phyloP scores from a whole-genome alignment of 2,113 vertebrate species.

The Archilochus colubris region DNA sequence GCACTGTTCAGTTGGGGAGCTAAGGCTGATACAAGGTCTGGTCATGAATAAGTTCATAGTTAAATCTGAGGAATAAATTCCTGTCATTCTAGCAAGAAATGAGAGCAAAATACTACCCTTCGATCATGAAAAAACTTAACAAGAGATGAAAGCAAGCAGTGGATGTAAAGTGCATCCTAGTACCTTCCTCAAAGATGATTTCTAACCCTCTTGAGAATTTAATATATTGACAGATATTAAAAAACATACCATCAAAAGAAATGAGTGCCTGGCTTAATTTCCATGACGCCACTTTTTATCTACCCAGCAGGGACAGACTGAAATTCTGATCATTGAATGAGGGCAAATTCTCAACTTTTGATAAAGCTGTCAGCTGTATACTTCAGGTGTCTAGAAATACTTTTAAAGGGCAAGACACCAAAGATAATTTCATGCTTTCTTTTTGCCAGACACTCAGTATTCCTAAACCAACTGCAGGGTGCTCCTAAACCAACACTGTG shows the following conservation, averaged over 20 bases:
- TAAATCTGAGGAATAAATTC: background rate
- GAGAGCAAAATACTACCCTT: background rate
- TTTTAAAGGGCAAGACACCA: background rate
- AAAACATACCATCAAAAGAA: background rate
- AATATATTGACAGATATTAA: background rate
- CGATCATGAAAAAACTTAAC: background rate
- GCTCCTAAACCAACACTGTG: background rate
- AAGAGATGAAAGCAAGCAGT: background rate
- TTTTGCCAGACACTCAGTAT: background rate
- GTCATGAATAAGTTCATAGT: background rate
- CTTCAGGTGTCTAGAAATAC: background rate
- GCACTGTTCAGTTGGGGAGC: background rate
- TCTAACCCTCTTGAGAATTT: background rate
- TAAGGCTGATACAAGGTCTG: background rate
- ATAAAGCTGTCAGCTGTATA: constrained; percentile 3
- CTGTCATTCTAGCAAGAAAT: background rate
- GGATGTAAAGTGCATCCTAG: background rate
- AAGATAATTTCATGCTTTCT: constrained; percentile 15
- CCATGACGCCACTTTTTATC: background rate
- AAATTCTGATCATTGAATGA: background rate
- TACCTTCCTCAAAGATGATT: background rate
- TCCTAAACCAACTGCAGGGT: background rate
- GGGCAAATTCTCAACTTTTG: constrained; percentile 18
- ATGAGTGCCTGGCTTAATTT: background rate
- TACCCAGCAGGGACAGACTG: background rate